These are phyloP conservation scores for Colaptes auratus DNA, from an alignment of 2,113 vertebrate species.

Conservation along the genomic window DNA sequence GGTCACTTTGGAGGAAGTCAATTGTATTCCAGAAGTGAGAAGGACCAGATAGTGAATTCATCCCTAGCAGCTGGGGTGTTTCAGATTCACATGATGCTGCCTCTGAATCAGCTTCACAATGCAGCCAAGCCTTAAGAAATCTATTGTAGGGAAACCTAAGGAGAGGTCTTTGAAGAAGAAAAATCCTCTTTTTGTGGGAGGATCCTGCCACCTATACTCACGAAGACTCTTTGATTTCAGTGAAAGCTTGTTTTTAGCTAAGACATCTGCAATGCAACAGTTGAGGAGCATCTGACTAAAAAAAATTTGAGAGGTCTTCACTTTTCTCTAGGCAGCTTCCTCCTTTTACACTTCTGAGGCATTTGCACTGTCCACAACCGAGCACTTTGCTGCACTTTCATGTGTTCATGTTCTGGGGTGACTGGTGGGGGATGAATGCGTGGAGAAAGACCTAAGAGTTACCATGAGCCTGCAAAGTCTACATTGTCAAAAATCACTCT, in stretches of 20 bases:
- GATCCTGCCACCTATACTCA: not conserved
- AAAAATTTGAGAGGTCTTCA: constrained; percentile 1
- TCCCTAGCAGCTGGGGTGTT: not conserved
- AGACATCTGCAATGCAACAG: constrained; percentile 44
- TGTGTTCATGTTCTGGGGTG: not conserved
- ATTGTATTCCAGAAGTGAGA: not conserved
- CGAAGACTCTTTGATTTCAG: not conserved
- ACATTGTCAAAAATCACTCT: rapidly evolving
- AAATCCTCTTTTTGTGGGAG: constrained; percentile 19
- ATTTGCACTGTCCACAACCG: not conserved
- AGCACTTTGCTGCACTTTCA: not conserved
- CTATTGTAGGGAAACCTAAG: constrained; percentile 18
- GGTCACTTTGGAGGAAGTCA: not conserved
- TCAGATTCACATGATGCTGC: not conserved
- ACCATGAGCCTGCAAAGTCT: not conserved
- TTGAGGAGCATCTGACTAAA: constrained; percentile 30
- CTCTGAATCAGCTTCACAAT: not conserved
- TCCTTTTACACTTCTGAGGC: not conserved
- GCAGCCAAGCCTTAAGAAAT: constrained; percentile 10
- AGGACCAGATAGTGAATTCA: not conserved
- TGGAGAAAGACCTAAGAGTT: not conserved
- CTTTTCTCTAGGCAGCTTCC: constrained; percentile 40
- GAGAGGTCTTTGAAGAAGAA: constrained; percentile 35
- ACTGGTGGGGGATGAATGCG: not conserved
- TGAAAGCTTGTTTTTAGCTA: constrained; percentile 3